These are phyloP conservation scores for Penaeus monodon DNA, from an alignment of 2,888 invertebrate genomes.

Conservation along the genomic window DNA sequence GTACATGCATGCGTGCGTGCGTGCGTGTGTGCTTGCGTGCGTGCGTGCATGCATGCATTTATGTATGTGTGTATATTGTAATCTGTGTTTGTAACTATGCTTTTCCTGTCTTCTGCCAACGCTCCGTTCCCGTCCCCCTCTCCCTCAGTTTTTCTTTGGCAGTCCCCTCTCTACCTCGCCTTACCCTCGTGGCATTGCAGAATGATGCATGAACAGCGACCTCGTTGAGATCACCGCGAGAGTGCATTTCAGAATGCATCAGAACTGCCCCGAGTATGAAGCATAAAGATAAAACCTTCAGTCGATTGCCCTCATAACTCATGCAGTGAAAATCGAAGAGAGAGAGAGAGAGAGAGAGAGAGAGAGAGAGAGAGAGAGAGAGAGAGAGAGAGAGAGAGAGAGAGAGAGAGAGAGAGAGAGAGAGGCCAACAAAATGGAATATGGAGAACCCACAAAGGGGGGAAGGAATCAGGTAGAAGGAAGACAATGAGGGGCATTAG, in stretches of 20 bases:
- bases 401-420: too few species aligned
- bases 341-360: not conserved
- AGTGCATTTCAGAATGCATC: too few species aligned
- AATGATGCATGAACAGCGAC: too few species aligned
- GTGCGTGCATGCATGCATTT: not conserved
- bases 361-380: not conserved
- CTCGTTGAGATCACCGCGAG: too few species aligned
- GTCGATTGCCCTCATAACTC: too few species aligned
- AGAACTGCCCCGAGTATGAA: too few species aligned
- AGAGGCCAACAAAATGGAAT: too few species aligned
- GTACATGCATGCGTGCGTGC: not conserved
- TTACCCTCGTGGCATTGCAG: not conserved
- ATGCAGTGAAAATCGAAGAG: too few species aligned
- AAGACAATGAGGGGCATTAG: not conserved
- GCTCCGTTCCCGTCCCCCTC: not conserved
- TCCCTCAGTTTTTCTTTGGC: not conserved
- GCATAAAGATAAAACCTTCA: too few species aligned
- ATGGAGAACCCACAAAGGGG: not conserved
- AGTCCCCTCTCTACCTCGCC: not conserved
- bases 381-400: not conserved
- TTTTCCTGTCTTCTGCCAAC: too few species aligned
- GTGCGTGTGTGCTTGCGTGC: not conserved
- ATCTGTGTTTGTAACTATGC: not conserved
- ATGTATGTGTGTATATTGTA: not conserved
- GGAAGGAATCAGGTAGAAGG: not conserved